Base-by-base conservation (phyloP, 2,797 vertebrate species). In the Pempheris klunzingeri region DNA sequence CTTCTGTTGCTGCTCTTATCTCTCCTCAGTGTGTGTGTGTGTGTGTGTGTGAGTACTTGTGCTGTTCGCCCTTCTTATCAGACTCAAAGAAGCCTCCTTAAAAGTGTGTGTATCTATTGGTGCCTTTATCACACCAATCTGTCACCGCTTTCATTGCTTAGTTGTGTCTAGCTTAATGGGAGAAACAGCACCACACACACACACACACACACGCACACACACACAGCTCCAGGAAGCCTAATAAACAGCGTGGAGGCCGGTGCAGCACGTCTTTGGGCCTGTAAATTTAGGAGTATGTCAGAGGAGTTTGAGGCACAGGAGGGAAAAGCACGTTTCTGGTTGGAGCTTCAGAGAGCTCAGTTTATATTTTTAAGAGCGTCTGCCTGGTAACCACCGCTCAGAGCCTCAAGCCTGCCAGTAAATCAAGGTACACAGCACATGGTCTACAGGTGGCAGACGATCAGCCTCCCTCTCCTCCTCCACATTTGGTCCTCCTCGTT, bases 111-210 rank as follows among this genome's bases (percentile, higher is more conserved):
- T 91, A 79, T 84, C 89, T 86, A 88, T 75, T 84, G 3, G 52
- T 63, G 0, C 0, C 0, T 86, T 94, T 92, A 94, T 95, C 94
- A 89, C 78, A 87, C 68, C 88, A 82, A 88, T 90, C 92, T 93
- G 94, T 94, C 88, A 91, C 46, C 14, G 84, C 85, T 87, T 88
- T 83, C 80, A 86, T 87, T 85, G 78, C 20, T 87, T 83, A 81
- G 89, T 77, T 85, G 82, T 89, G 87, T 83, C 81, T 87, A 77
- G 49, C 61, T n/a, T 80, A 78, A 75, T 71, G 68, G 0, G 73
- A 87, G 55, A 18, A 76, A 74, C 26, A 34, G 26, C 46, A 22
- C 73, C 46, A 59, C 61, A 50, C 67, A 38, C 55, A 59, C 60
- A 44, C 78, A 39, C 70, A 52, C 65, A 52, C 69, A 60, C 69